A percentile compares a stretch with the other conserved stretches of the same genome.
phyloP scores from a whole-genome alignment of 2,797 vertebrate genomes.

The Eremophila alpestris region DNA sequence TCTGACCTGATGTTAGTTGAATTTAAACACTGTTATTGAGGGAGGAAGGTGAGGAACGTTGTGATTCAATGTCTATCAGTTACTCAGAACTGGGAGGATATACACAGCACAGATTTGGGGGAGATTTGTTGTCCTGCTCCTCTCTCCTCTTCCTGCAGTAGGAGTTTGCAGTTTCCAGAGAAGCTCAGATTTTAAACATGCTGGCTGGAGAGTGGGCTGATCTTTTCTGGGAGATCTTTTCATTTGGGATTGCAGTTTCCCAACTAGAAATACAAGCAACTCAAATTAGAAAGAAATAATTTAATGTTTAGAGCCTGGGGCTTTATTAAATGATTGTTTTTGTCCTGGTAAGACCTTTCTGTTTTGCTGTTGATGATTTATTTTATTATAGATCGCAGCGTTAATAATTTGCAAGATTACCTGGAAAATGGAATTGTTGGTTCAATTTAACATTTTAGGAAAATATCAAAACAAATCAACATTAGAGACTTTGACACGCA shows the following conservation, averaged over 20 bases:
- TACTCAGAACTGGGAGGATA: not conserved
- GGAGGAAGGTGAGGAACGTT: not conserved
- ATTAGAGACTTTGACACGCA: not conserved
- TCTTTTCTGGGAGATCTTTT: not conserved
- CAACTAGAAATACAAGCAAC: not conserved
- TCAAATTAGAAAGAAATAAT: not conserved
- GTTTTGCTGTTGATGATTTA: slow-evolving; percentile 40
- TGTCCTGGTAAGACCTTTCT: not conserved
- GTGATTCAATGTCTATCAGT: not conserved
- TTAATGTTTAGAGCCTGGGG: not conserved
- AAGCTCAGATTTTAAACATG: not conserved
- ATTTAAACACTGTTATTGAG: not conserved
- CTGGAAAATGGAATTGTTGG: not conserved
- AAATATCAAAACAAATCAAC: slow-evolving; percentile 18
- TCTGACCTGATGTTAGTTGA: not conserved
- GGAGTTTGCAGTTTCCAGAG: not conserved
- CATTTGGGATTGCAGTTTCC: not conserved
- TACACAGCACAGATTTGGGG: not conserved
- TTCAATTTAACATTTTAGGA: not conserved
- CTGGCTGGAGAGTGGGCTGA: not conserved
- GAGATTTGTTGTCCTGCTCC: not conserved
- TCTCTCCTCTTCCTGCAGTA: not conserved
- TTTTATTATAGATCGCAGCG: not conserved
- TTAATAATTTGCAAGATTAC: slow-evolving; percentile 46
- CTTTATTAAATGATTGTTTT: not conserved